Percentiles rank a stretch among this genome's conserved stretches.
Evolutionary conservation across 1,140 invertebrate genomes (phyloP).

Genomic region (Euschistus heros): DNA sequence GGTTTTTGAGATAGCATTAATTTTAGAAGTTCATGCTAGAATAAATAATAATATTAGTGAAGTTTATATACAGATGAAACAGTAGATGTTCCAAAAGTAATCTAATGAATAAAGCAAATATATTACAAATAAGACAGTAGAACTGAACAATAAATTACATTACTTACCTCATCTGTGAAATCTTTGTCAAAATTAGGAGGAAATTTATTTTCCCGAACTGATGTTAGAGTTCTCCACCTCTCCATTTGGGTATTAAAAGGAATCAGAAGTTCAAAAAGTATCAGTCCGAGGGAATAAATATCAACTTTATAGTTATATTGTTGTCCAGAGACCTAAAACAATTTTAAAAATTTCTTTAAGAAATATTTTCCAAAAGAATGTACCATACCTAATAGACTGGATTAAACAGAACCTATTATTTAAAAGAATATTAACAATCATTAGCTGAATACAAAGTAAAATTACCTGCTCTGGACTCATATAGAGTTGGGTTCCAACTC

Average conservation of each 20-base stretch:
- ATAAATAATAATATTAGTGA: conserved; percentile 23
- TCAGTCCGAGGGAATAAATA: conserved; percentile 89
- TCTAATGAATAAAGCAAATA: neutral
- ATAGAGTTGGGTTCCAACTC: conserved; percentile 83
- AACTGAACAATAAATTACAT: neutral
- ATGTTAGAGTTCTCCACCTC: conserved; percentile 50
- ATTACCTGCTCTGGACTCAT: conserved; percentile 91
- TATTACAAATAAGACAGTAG: neutral
- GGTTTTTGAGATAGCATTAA: conserved; percentile 68
- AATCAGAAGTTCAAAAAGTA: conserved; percentile 82
- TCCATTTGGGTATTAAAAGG: conserved; percentile 88
- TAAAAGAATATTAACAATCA: too few relatives aligned
- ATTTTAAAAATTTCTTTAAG: too few relatives aligned
- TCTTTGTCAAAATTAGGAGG: conserved; percentile 53
- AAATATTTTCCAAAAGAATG: too few relatives aligned
- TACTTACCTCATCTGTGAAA: conserved; percentile 56
- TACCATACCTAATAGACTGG: too few relatives aligned
- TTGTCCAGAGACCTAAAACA: conserved; percentile 47
- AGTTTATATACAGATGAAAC: too few relatives aligned
- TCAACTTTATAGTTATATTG: conserved; percentile 91
- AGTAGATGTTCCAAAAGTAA: neutral
- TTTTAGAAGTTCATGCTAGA: conserved; percentile 59
- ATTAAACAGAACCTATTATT: too few relatives aligned
- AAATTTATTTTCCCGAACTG: conserved; percentile 54
- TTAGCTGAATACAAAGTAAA: too few relatives aligned